Base-by-base conservation (phyloP, 2,113 vertebrate genomes). In the Malurus cyaneus region DNA sequence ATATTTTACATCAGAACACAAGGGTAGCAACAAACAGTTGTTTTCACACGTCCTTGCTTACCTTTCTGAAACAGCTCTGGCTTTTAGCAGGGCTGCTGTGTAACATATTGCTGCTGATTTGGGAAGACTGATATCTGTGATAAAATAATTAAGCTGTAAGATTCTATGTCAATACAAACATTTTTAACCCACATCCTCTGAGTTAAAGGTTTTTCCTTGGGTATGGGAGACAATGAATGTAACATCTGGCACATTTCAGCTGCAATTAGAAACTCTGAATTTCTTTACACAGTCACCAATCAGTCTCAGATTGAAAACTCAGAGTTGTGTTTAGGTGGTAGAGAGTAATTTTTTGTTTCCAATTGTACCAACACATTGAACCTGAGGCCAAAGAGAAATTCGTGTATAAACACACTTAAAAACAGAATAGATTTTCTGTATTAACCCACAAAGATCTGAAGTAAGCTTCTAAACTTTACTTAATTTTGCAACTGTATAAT, bases 101-200 rank as follows among this genome's bases (percentile, higher is more conserved):
- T 99, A 99, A 97, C 99, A 99, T 98, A 99, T 99, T 61, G 99
- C 99, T 88, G 99, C 99, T 50, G 99, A 99, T 97, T 99, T 99
- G 96, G 99, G 99, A 97, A 99, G 99, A 94, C 99, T 99, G 97
- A 99, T 99, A 97, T 99, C 99, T 99, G 62, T 11, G 18, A 95
- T 36, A 95, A 96, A 94, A 95, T 29, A 94, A 84, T 91, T 84
- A 87, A 73, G 36, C 44, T 85, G 74, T 92, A 53, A 69, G 73
- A 94, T 52, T 86, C 62, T 50, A 92, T 82, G 18, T 66, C 73
- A 95, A 97, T 61, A 89, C 56, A 96, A 95, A 93, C 61, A 92
- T 52, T 77, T 94, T 47, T 91, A 91, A 82, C 15, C 54, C 47
- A 83, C 32, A 66, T 41, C 76, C 56, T 87, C 12, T 8, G 25